Evolutionary conservation across 2,113 vertebrate species (phyloP).

Genomic region (Microcebus griseorufus): DNA sequence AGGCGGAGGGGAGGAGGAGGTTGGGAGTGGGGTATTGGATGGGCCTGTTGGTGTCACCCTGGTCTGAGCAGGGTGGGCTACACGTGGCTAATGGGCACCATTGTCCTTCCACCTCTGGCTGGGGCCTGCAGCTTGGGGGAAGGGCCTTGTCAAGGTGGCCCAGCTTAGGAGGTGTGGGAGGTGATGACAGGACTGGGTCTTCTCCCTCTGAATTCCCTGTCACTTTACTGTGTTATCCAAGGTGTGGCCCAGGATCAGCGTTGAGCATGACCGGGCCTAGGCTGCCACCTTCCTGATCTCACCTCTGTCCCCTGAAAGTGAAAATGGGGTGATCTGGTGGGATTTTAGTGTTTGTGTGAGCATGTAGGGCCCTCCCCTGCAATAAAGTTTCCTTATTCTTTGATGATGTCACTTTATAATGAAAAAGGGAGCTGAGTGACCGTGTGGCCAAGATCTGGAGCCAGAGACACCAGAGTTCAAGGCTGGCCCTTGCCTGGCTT

Average conservation of each 20-base stretch:
- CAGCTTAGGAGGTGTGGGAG: background rate
- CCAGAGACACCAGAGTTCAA: background rate
- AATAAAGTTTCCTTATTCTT: background rate
- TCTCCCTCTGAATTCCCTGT: background rate
- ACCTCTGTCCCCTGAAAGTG: background rate
- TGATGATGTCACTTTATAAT: background rate
- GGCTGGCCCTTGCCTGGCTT: background rate
- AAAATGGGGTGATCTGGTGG: background rate
- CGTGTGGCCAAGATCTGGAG: background rate
- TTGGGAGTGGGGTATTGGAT: accelerated
- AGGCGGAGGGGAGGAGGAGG: background rate
- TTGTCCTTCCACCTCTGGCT: background rate
- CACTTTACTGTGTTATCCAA: background rate
- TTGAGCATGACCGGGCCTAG: background rate
- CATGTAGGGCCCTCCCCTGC: accelerated
- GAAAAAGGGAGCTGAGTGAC: background rate
- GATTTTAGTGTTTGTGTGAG: background rate
- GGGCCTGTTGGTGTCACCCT: background rate
- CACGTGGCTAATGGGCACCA: background rate
- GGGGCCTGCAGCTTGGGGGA: background rate
- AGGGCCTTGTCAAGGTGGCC: background rate
- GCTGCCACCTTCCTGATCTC: background rate
- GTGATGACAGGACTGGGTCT: background rate
- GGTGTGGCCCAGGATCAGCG: background rate
- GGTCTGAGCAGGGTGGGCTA: background rate